phyloP scores from a whole-genome alignment of 2,113 vertebrate genomes.

The Percina caprodes region DNA sequence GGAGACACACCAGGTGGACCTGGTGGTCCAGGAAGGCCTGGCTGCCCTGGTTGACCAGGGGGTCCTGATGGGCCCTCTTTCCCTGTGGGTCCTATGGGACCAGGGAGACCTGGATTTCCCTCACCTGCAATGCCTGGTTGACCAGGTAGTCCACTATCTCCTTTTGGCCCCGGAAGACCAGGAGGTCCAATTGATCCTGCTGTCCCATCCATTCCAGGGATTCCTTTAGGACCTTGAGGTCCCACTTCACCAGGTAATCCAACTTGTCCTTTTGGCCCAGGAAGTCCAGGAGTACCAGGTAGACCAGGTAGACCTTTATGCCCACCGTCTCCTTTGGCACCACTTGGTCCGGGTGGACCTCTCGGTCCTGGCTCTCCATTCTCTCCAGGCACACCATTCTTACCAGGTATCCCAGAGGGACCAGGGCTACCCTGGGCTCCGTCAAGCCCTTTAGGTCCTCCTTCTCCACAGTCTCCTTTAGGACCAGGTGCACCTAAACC shows the following conservation, averaged over 20 bases:
- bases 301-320: slow-evolving; percentile 90
- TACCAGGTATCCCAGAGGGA: slow-evolving; percentile 90
- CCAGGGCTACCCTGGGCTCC: slow-evolving; percentile 91
- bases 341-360: slow-evolving; percentile 88
- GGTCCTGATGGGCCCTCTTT: slow-evolving; percentile 86
- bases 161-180: slow-evolving; percentile 90
- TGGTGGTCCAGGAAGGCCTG: slow-evolving; percentile 92
- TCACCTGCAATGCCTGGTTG: slow-evolving; percentile 86
- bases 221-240: slow-evolving; percentile 92
- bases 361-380: slow-evolving; percentile 90
- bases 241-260: slow-evolving; percentile 90
- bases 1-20: slow-evolving; percentile 87
- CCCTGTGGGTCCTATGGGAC: slow-evolving; percentile 90
- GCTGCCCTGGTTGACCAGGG: slow-evolving; percentile 88
- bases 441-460: slow-evolving; percentile 89
- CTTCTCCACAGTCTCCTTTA: slow-evolving; percentile 91
- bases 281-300: slow-evolving; percentile 85
- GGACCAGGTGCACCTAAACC: slow-evolving; percentile 88
- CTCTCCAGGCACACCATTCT: slow-evolving; percentile 91
- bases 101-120: slow-evolving; percentile 87
- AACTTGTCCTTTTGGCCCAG: slow-evolving; percentile 89
- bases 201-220: slow-evolving; percentile 91
- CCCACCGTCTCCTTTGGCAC: slow-evolving; percentile 92
- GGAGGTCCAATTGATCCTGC: slow-evolving; percentile 90
- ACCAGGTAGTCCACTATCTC: slow-evolving; percentile 89